Evolutionary conservation across 2,797 vertebrate genomes (phyloP), one percentile per base, ranked within the genome.

Genomic region (Rallus crepitans): DNA sequence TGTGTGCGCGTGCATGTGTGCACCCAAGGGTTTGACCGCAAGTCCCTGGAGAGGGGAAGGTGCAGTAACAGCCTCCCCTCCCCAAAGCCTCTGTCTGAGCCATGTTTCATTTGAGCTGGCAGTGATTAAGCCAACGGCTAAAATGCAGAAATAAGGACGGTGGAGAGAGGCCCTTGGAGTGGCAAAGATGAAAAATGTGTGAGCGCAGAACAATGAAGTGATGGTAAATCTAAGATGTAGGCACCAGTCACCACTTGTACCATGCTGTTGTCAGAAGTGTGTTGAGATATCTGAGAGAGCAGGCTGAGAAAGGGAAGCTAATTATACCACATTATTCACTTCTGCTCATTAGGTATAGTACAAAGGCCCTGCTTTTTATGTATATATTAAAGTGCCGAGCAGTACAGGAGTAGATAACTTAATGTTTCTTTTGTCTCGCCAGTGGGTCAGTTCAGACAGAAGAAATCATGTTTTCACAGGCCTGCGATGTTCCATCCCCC

Each of bases 281-380:
- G 89, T 91, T 87, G 95, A 97, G 96, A 91, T 97, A 93, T 93
- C 75, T n/a, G 89, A 94, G 91, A 81, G 92, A 92, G 75, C 71
- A 66, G 96, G 53, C 88, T 93, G 92, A 95, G 94, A 95, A 97
- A 95, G 78, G 83, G 86, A 96, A 94, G 94, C 92, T 97, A 97
- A 97, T 97, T 97, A 95, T 95, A 76, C 87, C 91, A 78, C 94
- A 95, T 95, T 97, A 93, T 95, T 97, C 94, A 96, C 94, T 97
- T 92, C 92, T 95, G 89, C 93, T 97, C 94, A 94, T 97, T 96
- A 97, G 81, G 82, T 92, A 65, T 72, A 94, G 72, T 96, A 93
- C 95, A 97, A 96, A 94, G 81, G 89, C 65, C 73, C 76, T 84
- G 92, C 83, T 95, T 96, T 96, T 90, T 94, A 96, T 95, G 73